Evolutionary conservation across 2,113 vertebrate genomes (phyloP).

Genomic region (Mustelus asterias): DNA sequence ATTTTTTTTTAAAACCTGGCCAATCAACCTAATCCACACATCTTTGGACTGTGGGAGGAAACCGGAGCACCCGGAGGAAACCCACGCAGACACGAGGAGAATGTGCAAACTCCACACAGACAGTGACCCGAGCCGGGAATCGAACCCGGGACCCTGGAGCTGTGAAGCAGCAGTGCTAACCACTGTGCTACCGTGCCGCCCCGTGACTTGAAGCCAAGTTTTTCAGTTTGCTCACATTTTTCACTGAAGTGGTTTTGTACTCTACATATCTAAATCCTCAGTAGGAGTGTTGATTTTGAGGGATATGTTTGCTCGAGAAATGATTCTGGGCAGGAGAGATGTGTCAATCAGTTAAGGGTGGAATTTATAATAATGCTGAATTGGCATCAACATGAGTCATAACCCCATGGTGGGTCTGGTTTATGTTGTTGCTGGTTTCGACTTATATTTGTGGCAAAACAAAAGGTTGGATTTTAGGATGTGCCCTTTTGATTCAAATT

Average conservation of each 20-base stretch:
- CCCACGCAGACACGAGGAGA: no score
- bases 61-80: no score
- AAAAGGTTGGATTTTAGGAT: neutral
- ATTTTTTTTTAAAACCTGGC: no score
- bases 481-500: neutral
- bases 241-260: neutral
- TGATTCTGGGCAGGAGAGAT: neutral
- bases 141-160: no score
- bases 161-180: no score
- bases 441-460: neutral
- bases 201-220: neutral
- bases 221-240: neutral
- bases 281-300: neutral
- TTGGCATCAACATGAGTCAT: neutral
- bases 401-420: neutral
- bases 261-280: neutral
- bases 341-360: neutral
- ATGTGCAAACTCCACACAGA: no score
- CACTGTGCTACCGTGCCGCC: no score
- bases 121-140: no score
- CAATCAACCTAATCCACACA: no score
- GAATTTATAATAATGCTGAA: neutral
- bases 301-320: neutral
- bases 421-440: neutral
- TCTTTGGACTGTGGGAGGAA: no score